Percentiles rank a stretch among this genome's conserved stretches.
Conservation (phyloP, 2,888 invertebrate species). For the Chaetogeoica ovagalla region DNA sequence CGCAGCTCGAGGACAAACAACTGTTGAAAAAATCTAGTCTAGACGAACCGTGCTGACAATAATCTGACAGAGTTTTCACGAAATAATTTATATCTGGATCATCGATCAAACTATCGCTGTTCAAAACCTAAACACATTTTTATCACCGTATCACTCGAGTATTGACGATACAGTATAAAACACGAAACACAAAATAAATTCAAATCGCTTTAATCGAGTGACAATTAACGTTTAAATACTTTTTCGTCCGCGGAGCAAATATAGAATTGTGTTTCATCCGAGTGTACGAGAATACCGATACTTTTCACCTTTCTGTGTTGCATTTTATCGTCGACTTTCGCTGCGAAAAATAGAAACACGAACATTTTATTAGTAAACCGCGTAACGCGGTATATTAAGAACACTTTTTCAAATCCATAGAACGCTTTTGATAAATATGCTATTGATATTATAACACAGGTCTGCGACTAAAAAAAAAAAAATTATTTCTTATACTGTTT, state of each 20-base stretch:
- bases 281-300: slow-evolving; percentile 43
- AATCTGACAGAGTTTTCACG: slow-evolving; percentile 28
- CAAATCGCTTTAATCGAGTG: background rate
- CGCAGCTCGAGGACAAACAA: slow-evolving; percentile 27
- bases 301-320: slow-evolving; percentile 48
- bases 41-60: slow-evolving; percentile 32
- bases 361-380: background rate
- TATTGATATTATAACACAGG: no score
- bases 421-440: background rate
- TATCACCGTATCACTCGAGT: background rate
- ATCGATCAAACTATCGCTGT: slow-evolving; percentile 28
- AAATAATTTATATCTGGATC: slow-evolving; percentile 46
- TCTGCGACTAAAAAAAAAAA: no score
- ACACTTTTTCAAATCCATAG: background rate
- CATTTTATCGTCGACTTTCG: slow-evolving; percentile 50
- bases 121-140: slow-evolving; percentile 26
- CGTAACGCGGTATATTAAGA: background rate
- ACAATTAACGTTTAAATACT: background rate
- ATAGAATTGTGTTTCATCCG: slow-evolving; percentile 44
- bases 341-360: slow-evolving; percentile 10
- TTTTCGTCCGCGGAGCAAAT: slow-evolving; percentile 40
- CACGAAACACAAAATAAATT: no score
- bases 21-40: slow-evolving; percentile 46
- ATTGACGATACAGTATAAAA: background rate
- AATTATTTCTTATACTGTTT: no score